phyloP scores from a whole-genome alignment of 2,797 vertebrate genomes.

The Karalla daura region DNA sequence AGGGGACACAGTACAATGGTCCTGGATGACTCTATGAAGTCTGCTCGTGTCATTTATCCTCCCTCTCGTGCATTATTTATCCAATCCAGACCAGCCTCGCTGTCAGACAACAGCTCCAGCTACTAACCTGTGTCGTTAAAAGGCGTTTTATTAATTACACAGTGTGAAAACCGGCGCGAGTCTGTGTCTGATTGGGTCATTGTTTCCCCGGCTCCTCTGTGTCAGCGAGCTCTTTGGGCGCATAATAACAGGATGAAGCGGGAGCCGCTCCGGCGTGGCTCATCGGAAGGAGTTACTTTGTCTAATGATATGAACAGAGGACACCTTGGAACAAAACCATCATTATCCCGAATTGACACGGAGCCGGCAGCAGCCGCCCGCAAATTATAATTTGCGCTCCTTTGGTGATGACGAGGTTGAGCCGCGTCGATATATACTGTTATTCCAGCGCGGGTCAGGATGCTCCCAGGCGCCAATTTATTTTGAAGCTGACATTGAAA shows the following conservation, averaged over 20 bases:
- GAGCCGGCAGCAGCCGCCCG: constrained; percentile 1
- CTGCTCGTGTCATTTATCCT: too few relatives aligned
- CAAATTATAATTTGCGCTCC: constrained; percentile 31
- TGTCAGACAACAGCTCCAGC: neutral
- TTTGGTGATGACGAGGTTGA: constrained; percentile 33
- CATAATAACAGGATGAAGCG: constrained; percentile 43
- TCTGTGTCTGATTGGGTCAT: constrained; percentile 17
- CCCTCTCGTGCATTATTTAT: too few relatives aligned
- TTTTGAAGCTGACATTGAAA: constrained; percentile 11
- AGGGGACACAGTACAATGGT: too few relatives aligned
- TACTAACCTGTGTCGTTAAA: too few relatives aligned
- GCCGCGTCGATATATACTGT: neutral
- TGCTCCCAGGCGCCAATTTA: constrained; percentile 13
- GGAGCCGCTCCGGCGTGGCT: constrained; percentile 41
- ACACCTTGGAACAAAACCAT: constrained; percentile 36
- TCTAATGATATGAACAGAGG: constrained; percentile 38
- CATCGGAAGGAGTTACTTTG: constrained; percentile 15
- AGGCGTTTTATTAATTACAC: constrained; percentile 18
- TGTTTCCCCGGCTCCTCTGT: constrained; percentile 17
- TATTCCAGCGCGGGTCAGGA: constrained; percentile 26
- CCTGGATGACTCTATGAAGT: too few relatives aligned
- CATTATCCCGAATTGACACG: constrained; percentile 41
- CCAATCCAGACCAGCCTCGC: too few relatives aligned
- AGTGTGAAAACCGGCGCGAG: constrained; percentile 9
- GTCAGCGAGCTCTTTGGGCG: constrained; percentile 20